Percentiles rank a stretch among this genome's conserved stretches.
phyloP scores from a whole-genome alignment of 1,140 invertebrate species.

The Diabrotica undecimpunctata region DNA sequence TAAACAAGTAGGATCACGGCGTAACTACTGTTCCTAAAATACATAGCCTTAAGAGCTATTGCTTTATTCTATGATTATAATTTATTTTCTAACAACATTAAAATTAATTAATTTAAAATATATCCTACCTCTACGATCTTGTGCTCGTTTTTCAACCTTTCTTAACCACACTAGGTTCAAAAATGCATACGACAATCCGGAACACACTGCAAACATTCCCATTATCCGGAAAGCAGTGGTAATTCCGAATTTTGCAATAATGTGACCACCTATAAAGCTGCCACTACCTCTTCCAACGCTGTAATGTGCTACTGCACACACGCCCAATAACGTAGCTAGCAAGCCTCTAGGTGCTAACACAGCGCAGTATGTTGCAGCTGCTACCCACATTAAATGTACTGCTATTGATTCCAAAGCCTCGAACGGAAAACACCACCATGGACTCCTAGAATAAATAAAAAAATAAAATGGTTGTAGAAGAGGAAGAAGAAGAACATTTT shows the following conservation, averaged over 20 bases:
- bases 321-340: constrained; percentile 75
- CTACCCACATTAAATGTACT: constrained; percentile 84
- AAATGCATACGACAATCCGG: constrained; percentile 65
- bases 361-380: constrained; percentile 80
- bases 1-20: too few relatives aligned
- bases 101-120: too few relatives aligned
- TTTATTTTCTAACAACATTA: too few relatives aligned
- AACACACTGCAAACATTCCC: constrained; percentile 64
- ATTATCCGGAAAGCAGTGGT: constrained; percentile 71
- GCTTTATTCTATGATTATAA: too few relatives aligned
- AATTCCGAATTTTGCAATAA: constrained; percentile 69
- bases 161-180: constrained; percentile 69
- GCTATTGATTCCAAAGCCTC: constrained; percentile 82
- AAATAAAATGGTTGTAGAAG: background rate
- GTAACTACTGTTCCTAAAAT: too few relatives aligned
- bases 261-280: constrained; percentile 73
- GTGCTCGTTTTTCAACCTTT: constrained; percentile 38
- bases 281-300: constrained; percentile 76
- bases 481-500: too few relatives aligned
- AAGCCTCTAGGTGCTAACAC: constrained; percentile 74
- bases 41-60: too few relatives aligned
- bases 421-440: constrained; percentile 82
- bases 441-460: constrained; percentile 56
- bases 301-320: constrained; percentile 79
- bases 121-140: too few relatives aligned